Evolutionary conservation across 64 coral and sea anemone species (phyloP).

Genomic region (Pachyseris speciosa): DNA sequence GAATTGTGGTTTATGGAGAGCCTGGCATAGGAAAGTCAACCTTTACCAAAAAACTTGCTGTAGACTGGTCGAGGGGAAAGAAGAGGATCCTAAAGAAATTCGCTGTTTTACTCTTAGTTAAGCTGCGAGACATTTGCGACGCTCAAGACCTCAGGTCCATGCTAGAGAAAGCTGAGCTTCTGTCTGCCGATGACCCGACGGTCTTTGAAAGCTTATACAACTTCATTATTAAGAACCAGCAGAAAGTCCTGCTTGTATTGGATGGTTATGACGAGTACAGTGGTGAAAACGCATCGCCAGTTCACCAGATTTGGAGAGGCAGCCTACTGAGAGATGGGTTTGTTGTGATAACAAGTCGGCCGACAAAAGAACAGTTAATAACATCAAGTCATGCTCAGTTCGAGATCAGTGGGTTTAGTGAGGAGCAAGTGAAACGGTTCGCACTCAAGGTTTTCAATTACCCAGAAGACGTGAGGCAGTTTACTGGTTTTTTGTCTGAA

Average conservation of each 20-base stretch:
- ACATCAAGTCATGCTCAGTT: conserved; percentile 11
- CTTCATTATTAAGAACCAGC: no score
- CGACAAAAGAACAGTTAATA: conserved; percentile 5
- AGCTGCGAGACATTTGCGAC: not conserved
- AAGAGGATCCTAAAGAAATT: not conserved
- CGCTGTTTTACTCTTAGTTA: not conserved
- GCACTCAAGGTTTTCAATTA: conserved; percentile 3
- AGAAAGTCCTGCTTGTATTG: no score
- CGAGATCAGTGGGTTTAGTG: conserved; percentile 30
- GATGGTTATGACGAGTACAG: no score
- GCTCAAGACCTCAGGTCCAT: not conserved
- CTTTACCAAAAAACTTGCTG: not conserved
- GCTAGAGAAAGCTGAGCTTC: not conserved
- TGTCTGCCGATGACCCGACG: not conserved
- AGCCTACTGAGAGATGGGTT: not conserved
- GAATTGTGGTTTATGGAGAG: no score
- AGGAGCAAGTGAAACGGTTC: conserved; percentile 22
- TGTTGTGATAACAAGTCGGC: conserved; percentile 56
- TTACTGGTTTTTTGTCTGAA: not conserved
- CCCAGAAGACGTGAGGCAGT: not conserved
- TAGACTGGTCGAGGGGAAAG: not conserved
- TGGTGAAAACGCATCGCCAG: not conserved
- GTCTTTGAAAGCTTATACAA: no score
- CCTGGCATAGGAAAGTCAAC: no score
- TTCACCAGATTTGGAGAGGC: no score